Evolutionary conservation across 92 coral and sea anemone species (phyloP).

Genomic region (Montipora capitata): DNA sequence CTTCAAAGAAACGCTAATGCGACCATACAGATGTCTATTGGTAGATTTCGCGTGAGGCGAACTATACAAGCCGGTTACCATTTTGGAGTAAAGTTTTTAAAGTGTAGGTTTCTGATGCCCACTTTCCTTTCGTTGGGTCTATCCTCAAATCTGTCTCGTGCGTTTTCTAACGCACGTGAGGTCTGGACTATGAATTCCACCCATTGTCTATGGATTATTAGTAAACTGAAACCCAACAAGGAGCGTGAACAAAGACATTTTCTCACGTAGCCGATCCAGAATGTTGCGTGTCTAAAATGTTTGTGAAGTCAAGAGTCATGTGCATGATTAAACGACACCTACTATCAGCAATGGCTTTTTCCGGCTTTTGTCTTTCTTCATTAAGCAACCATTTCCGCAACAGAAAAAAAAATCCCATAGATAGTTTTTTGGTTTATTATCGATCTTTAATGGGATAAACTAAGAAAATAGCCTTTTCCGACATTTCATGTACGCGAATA

Average conservation of each 20-base stretch:
- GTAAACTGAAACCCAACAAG: neutral
- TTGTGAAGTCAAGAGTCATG: neutral
- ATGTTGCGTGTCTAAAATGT: conserved; percentile 9
- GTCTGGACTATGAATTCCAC: neutral
- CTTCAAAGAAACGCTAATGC: too few species aligned
- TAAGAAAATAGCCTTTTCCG: neutral
- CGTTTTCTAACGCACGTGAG: neutral
- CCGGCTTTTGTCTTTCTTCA: conserved; percentile 13
- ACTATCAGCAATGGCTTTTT: neutral
- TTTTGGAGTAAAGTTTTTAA: neutral
- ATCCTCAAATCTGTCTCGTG: neutral
- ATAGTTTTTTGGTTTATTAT: neutral
- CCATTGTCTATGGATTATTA: neutral
- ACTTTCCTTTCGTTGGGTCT: neutral
- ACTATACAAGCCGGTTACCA: neutral
- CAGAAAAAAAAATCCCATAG: neutral
- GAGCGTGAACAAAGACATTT: neutral
- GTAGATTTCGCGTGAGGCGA: neutral
- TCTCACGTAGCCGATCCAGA: conserved; percentile 20
- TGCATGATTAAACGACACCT: neutral
- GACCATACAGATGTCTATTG: neutral
- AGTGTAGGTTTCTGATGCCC: neutral
- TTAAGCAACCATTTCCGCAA: conserved; percentile 6
- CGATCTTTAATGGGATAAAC: neutral
- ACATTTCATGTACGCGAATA: neutral